Evolutionary conservation across 2,888 invertebrate genomes (phyloP).

Genomic region (Mycogona germanica): DNA sequence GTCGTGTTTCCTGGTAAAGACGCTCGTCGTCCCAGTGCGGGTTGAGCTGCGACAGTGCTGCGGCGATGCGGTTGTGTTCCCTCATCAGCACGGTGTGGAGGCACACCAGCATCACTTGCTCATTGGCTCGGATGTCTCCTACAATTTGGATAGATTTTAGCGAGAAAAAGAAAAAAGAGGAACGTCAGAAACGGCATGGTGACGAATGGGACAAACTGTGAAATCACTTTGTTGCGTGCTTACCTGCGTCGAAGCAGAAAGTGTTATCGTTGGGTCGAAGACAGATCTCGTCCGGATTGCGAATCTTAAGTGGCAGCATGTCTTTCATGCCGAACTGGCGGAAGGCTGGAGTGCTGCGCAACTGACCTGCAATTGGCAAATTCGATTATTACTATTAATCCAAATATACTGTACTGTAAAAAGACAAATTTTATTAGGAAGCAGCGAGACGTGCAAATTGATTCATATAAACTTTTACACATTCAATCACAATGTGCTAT

Average conservation of each 20-base stretch:
- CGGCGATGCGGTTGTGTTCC: constrained; percentile 19
- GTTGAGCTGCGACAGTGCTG: constrained; percentile 15
- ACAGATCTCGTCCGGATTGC: constrained; percentile 85
- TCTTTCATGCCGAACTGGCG: constrained; percentile 77
- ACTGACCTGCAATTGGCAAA: constrained; percentile 42
- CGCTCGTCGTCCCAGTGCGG: constrained; percentile 22
- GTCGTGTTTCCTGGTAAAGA: constrained; percentile 24
- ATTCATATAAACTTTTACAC: too few relatives aligned
- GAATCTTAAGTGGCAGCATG: constrained; percentile 69
- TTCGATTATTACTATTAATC: too few relatives aligned
- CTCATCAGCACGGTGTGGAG: constrained; percentile 21
- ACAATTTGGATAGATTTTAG: not conserved
- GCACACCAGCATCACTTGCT: constrained; percentile 21
- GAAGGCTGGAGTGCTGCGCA: constrained; percentile 82
- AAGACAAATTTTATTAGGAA: too few relatives aligned
- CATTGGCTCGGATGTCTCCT: constrained; percentile 21
- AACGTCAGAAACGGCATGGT: not conserved
- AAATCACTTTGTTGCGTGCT: not conserved
- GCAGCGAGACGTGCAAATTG: too few relatives aligned
- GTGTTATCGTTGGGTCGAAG: constrained; percentile 77
- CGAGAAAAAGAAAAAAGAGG: not conserved
- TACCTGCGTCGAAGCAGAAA: constrained; percentile 86
- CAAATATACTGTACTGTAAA: too few relatives aligned
- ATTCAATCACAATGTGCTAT: not conserved
- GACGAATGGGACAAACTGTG: not conserved